Evolutionary conservation across 2,888 invertebrate genomes (phyloP), one percentile per base, ranked within the genome.

Genomic region (Brachypterus glaber): DNA sequence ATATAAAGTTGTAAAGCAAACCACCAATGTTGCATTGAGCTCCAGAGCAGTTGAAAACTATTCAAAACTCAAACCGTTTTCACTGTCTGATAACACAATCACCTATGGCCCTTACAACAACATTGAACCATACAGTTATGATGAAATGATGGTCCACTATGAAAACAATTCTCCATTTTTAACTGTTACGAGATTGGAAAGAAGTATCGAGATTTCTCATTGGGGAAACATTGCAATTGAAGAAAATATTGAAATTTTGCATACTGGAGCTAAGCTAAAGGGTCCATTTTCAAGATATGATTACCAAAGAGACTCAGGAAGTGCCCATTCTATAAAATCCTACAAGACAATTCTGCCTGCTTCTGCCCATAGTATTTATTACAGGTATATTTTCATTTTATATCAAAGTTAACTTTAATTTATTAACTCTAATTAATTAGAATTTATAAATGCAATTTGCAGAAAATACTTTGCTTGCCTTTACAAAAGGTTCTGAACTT

Each of bases 141-240:
- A 82, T 48, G 77, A 81, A 48, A 62, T 96, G 50, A 69, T 69
- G 26, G 70, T 97, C 21, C 98, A 99, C 64, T 96, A 83, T 61
- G 97, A 96, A 66, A 98, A 96, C 64, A 93, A 95, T 62, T 77
- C 86, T 26, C 95, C 97, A 17, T 98, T 99, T 67, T 68, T 99
- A 48, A 89, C 90, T n/a, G 90, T 96, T 0, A 87, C 86, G 0
- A 74, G 76, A 30, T 64, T 98, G 49, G 85, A 88, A 52, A 76
- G 98, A 33, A 69, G 79, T 0, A 85, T 99, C 53, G 97, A 98
- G 68, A 79, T 99, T 2, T 98, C 97, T 0, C 97, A 98, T 63
- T 99, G 98, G 98, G 97, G 97, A 5, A 96, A 97, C 58, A 89
- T 99, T 54, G 97, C 97, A 14, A 76, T 99, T 1, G 95, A 97